phyloP scores from a whole-genome alignment of 1,140 invertebrate species.

The Brachionus rotundiformis region DNA sequence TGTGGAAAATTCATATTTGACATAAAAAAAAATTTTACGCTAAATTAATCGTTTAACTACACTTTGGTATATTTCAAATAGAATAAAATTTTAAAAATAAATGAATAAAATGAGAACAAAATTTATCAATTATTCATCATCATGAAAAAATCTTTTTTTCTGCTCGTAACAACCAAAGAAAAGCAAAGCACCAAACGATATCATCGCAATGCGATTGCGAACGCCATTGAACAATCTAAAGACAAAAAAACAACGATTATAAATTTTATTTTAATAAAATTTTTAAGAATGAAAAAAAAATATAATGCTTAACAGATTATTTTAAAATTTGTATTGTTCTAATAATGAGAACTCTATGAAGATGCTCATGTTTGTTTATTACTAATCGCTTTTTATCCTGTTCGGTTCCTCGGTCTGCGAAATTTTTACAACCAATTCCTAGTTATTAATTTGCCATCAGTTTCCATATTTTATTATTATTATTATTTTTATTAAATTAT shows the following conservation, averaged over 20 bases:
- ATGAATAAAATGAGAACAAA: background rate
- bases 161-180: conserved; percentile 45
- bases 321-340: background rate
- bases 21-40: background rate
- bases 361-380: background rate
- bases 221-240: conserved; percentile 19
- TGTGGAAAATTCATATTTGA: conserved; percentile 1
- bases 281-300: background rate
- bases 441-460: background rate
- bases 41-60: conserved; percentile 1
- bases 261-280: background rate
- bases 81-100: background rate
- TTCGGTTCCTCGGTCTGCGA: background rate
- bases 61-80: background rate
- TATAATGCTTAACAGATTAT: conserved; percentile 48
- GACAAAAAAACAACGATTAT: background rate
- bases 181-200: conserved; percentile 24
- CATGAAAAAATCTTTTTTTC: conserved; percentile 9
- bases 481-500: conserved; percentile 21
- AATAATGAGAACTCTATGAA: conserved; percentile 1
- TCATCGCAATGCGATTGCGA: conserved; percentile 11
- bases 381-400: background rate
- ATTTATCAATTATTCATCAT: background rate
- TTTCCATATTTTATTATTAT: background rate
- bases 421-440: background rate